Evolutionary conservation across 2,888 invertebrate species (phyloP).

Genomic region (Micoletzkya japonica): DNA sequence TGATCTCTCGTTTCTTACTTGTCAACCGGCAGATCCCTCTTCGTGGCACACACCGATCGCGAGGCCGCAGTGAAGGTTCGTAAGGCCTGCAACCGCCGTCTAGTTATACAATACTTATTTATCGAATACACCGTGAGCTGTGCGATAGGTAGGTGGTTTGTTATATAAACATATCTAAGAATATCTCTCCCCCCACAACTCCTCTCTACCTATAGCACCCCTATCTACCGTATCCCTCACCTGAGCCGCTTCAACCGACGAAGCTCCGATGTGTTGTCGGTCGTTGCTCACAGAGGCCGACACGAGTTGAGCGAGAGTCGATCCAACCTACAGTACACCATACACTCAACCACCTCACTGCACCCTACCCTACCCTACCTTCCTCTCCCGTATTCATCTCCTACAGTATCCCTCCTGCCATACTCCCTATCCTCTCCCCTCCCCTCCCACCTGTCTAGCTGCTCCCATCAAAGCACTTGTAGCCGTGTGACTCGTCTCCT

Average conservation of each 20-base stretch:
- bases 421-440: slow-evolving; percentile 8
- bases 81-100: slow-evolving; percentile 35
- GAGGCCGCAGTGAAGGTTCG: slow-evolving; percentile 52
- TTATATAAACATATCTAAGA: not conserved
- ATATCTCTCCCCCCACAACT: not conserved
- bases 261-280: slow-evolving; percentile 71
- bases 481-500: slow-evolving; percentile 8
- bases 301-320: slow-evolving; percentile 81
- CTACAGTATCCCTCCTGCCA: not conserved
- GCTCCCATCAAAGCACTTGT: slow-evolving; percentile 13
- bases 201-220: not conserved
- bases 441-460: slow-evolving; percentile 12
- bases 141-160: too few relatives aligned
- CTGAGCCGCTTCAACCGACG: slow-evolving; percentile 55
- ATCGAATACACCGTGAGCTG: too few relatives aligned
- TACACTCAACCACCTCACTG: not conserved
- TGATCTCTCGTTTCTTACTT: slow-evolving; percentile 15
- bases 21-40: slow-evolving; percentile 46
- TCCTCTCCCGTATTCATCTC: not conserved
- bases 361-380: slow-evolving; percentile 31
- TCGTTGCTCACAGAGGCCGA: slow-evolving; percentile 83
- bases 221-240: not conserved
- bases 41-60: slow-evolving; percentile 48
- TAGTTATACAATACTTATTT: not conserved
- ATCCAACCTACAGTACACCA: slow-evolving; percentile 67